Base-by-base conservation (phyloP, 2,888 invertebrate genomes). In the Phasia obesa region DNA sequence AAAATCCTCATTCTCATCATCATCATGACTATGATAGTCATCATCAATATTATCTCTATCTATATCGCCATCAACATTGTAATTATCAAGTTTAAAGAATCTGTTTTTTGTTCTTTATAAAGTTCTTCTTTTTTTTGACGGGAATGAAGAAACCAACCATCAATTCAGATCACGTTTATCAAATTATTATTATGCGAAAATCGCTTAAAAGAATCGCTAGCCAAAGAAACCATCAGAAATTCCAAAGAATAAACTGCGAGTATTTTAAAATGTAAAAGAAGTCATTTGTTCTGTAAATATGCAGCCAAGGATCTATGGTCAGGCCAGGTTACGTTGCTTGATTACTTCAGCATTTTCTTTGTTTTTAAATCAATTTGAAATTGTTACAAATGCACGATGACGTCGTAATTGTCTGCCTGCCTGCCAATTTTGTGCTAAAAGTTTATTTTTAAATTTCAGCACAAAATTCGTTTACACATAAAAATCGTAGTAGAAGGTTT, bases 151-250 rank as follows among this genome's bases (percentile, higher is more conserved):
- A 55, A 42, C 51, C 25, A 60, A 62, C 70, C 76, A 87, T 85
- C 86, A 87, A 89, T 89, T 89, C 90, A 84, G 84, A 84, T 87
- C 90, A 89, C 89, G 89, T 89, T 86, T 86, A 84, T 86, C 87
- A 87, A 88, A 89, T 88, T 90, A 90, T 89, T 89, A 89, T 88
- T 90, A 90, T 90, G 89, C 90, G 89, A 88, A 89, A 88, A 88
- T 89, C 88, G 87, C 89, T 74, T 75, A 47, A 44, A 76, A 21
- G n/a, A n/a, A n/a, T n/a, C 42, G 53, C 60, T 53, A 55, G 70
- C 70, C 51, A 78, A 75, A 55, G 38, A 53, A 35, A 62, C 35
- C 67, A 67, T 44, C 23, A 60, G 5, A 42, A 78, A 19, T 31
- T 19, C 27, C 35, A 60, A 47, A 25, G 51, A 19, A 65, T 53